Percentiles rank a stretch among this genome's conserved stretches.
These are phyloP conservation scores for Climacteris rufus DNA, from an alignment of 2,113 vertebrate genomes.

Conservation along the genomic window DNA sequence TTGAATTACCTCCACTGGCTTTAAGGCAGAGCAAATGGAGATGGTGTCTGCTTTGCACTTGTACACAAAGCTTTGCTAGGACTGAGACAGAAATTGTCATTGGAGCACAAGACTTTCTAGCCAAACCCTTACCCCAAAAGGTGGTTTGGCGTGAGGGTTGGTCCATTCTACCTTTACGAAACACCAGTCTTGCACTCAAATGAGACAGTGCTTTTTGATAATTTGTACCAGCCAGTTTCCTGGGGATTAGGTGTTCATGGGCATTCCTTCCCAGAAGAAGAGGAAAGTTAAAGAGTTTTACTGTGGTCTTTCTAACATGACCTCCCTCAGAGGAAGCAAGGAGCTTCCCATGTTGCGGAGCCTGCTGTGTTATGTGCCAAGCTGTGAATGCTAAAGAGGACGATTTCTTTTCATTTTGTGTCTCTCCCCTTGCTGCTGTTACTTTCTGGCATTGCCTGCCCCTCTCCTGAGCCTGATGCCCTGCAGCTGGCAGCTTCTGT, in stretches of 20 bases:
- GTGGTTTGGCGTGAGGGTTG: not conserved
- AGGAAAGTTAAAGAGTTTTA: not conserved
- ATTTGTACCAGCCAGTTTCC: not conserved
- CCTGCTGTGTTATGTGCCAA: rapidly evolving
- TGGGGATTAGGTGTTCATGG: not conserved
- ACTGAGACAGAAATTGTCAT: not conserved
- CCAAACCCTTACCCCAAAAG: not conserved
- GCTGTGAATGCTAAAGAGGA: rapidly evolving
- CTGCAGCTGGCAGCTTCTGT: not conserved
- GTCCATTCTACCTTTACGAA: not conserved
- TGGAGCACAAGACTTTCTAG: not conserved
- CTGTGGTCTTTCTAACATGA: not conserved
- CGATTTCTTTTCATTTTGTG: not conserved
- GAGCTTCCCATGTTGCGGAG: rapidly evolving
- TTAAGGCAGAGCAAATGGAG: not conserved
- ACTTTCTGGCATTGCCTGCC: not conserved
- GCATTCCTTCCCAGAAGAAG: not conserved
- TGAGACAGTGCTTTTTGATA: not conserved
- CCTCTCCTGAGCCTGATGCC: not conserved
- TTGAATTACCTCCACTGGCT: not conserved
- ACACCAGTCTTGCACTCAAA: rapidly evolving
- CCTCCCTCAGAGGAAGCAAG: rapidly evolving
- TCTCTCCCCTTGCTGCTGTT: not conserved
- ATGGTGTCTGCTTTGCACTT: not conserved
- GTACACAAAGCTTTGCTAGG: not conserved